phyloP scores from a whole-genome alignment of 2,888 invertebrate genomes.

The Tetragonisca angustula region DNA sequence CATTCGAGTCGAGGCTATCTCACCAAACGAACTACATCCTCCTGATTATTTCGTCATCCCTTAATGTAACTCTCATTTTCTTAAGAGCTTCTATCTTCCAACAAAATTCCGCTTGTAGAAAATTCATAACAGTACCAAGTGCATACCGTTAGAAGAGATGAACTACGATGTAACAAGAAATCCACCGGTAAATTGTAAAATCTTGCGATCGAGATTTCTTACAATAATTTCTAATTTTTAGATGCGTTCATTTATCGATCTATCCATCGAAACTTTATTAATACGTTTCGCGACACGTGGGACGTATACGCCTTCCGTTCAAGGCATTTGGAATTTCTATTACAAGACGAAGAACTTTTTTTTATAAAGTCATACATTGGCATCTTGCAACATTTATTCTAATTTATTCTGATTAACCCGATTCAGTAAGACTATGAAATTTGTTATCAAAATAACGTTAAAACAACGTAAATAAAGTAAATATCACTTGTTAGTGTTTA shows the following conservation, averaged over 20 bases:
- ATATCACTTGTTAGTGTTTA: no score
- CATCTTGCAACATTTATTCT: no score
- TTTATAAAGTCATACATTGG: no score
- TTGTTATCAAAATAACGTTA: no score
- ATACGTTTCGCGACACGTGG: no score
- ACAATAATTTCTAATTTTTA: background rate
- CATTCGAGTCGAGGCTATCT: background rate
- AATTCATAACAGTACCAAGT: constrained; percentile 3
- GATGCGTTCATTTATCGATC: background rate
- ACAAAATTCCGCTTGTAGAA: background rate
- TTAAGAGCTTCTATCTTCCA: constrained; percentile 35
- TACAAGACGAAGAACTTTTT: no score
- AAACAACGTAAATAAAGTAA: no score
- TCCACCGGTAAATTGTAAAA: constrained; percentile 3
- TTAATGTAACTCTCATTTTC: constrained; percentile 39
- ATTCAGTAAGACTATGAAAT: no score
- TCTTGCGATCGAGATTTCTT: constrained; percentile 10
- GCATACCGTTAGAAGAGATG: background rate
- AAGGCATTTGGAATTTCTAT: no score
- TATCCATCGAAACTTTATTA: no score
- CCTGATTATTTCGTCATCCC: constrained; percentile 29
- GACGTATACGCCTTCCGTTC: no score
- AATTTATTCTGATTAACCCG: no score
- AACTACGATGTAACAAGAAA: background rate
- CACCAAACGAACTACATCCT: constrained; percentile 26